phyloP scores from a whole-genome alignment of 2,113 vertebrate genomes.

The Hydrochoerus hydrochaeris region DNA sequence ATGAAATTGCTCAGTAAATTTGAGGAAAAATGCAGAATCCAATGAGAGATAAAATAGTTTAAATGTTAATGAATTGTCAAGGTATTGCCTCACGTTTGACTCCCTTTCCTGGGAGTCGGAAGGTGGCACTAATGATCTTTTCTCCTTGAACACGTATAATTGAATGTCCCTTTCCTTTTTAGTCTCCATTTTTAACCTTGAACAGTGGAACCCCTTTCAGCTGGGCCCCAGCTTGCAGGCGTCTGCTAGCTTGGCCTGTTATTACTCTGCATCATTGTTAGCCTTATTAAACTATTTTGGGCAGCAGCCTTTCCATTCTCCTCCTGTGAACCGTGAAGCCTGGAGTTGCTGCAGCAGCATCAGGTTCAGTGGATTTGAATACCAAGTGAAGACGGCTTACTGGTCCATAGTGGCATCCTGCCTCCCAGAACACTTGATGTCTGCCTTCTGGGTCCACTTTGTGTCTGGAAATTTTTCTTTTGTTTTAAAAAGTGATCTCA shows the following conservation, averaged over 20 bases:
- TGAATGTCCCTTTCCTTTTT: background rate
- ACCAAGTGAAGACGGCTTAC: background rate
- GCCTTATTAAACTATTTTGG: constrained; percentile 79
- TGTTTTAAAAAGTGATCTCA: constrained; percentile 38
- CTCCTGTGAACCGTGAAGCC: constrained; percentile 61
- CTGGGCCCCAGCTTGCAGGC: constrained; percentile 47
- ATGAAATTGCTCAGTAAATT: background rate
- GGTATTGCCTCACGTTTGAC: background rate
- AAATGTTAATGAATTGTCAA: constrained; percentile 6
- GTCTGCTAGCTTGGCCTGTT: constrained; percentile 54
- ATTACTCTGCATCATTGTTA: constrained; percentile 76
- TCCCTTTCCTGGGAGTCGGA: background rate
- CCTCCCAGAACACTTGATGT: background rate
- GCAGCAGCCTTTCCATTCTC: constrained; percentile 70
- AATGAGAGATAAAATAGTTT: background rate
- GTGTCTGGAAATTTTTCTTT: constrained; percentile 38
- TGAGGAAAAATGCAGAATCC: background rate
- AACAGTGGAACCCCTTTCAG: constrained; percentile 2
- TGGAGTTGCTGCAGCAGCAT: background rate
- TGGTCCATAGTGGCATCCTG: background rate
- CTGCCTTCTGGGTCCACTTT: background rate
- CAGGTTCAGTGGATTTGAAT: background rate
- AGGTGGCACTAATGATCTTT: background rate
- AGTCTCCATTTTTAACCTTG: constrained; percentile 58
- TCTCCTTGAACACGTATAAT: background rate